phyloP scores from a whole-genome alignment of 1,140 invertebrate species.

The Ylistrum balloti region DNA sequence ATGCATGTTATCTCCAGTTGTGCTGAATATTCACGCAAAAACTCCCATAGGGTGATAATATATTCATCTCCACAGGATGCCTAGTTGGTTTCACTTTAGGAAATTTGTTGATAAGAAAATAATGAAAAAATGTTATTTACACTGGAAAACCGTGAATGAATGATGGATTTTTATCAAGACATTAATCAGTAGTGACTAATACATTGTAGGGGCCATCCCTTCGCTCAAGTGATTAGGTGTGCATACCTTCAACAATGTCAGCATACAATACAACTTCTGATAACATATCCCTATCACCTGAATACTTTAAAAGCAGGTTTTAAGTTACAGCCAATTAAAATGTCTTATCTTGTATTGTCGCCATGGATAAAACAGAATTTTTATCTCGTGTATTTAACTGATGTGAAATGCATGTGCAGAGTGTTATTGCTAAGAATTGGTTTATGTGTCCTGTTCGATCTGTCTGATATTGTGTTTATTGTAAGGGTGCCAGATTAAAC shows the following conservation, averaged over 20 bases:
- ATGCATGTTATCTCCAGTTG: not conserved
- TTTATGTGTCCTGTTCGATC: too few species aligned
- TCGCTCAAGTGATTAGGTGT: not conserved
- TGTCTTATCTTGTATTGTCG: not conserved
- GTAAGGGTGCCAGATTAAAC: too few species aligned
- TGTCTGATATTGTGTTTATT: too few species aligned
- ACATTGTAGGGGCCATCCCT: not conserved
- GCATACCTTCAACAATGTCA: not conserved
- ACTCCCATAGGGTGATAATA: too few species aligned
- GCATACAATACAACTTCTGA: not conserved
- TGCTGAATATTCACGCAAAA: not conserved
- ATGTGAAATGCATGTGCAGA: not conserved
- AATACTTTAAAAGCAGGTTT: not conserved
- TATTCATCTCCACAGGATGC: not conserved
- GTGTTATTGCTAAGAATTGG: too few species aligned
- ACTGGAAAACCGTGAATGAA: not conserved
- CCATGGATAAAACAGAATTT: not conserved
- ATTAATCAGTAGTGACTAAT: not conserved
- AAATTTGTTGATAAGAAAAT: slow-evolving; percentile 29
- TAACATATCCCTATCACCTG: not conserved
- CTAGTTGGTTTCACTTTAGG: not conserved
- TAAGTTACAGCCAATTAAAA: slow-evolving; percentile 11
- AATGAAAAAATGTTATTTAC: slow-evolving; percentile 36
- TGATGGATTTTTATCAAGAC: not conserved
- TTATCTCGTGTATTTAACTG: not conserved